Conservation (phyloP, 1,140 invertebrate genomes). For the Drosophila ambigua region DNA sequence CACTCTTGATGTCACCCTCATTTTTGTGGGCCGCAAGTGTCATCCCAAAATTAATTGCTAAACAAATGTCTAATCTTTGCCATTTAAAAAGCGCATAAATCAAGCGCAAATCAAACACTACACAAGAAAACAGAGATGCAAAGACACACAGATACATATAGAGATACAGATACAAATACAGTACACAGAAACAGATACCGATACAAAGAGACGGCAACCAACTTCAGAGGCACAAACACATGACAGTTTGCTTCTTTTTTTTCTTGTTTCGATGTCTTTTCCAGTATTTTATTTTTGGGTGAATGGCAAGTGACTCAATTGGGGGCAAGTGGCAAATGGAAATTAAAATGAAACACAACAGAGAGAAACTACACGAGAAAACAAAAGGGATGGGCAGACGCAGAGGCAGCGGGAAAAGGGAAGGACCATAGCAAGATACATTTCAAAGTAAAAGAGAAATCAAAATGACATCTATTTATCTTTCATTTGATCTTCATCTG, state of each 20-base stretch:
- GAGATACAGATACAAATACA: slow-evolving; percentile 11
- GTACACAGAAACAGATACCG: slow-evolving; percentile 10
- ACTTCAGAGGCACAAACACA: slow-evolving; percentile 39
- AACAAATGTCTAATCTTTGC: slow-evolving; percentile 82
- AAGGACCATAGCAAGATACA: slow-evolving; percentile 5
- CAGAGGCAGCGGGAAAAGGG: slow-evolving; percentile 21
- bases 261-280: slow-evolving; percentile 2
- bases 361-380: slow-evolving; percentile 6
- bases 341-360: slow-evolving; percentile 42
- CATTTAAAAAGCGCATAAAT: slow-evolving; percentile 81
- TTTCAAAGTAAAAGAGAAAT: slow-evolving; percentile 15
- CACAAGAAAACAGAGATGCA: slow-evolving; percentile 12
- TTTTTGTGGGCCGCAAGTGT: slow-evolving; percentile 61
- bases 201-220: slow-evolving; percentile 7
- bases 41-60: slow-evolving; percentile 76
- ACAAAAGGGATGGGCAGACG: slow-evolving; percentile 6
- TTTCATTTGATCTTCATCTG: too few relatives aligned
- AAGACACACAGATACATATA: slow-evolving; percentile 18
- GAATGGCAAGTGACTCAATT: slow-evolving; percentile 57
- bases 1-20: slow-evolving; percentile 36
- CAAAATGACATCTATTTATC: too few relatives aligned
- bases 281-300: slow-evolving; percentile 18
- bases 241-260: slow-evolving; percentile 46
- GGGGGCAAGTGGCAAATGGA: slow-evolving; percentile 51
- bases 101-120: slow-evolving; percentile 76